Evolutionary conservation across 2,888 invertebrate genomes (phyloP).

Genomic region (Pammene fasciana): DNA sequence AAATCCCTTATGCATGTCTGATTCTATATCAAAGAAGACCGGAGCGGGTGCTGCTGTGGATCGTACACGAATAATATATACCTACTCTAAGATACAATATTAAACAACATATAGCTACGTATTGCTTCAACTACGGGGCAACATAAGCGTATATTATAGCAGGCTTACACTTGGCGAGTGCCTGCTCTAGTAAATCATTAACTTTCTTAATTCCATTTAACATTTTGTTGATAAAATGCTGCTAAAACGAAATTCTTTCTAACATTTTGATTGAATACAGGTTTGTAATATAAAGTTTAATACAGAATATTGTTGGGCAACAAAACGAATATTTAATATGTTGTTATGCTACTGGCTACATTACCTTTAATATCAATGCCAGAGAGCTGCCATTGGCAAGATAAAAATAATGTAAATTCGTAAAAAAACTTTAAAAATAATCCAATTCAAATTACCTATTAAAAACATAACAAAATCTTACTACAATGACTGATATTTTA

Average conservation of each 20-base stretch:
- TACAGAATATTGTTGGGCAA: not conserved
- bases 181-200: not conserved
- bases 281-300: not conserved
- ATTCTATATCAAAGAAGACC: too few relatives aligned
- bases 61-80: conserved; percentile 5
- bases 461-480: conserved; percentile 8
- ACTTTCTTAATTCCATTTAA: not conserved
- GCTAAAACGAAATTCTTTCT: too few relatives aligned
- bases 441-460: not conserved
- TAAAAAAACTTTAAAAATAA: not conserved
- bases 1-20: too few relatives aligned
- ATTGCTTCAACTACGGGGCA: conserved; percentile 11
- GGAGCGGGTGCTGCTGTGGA: not conserved
- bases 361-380: conserved; percentile 1
- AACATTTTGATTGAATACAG: not conserved
- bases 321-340: not conserved
- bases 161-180: conserved; percentile 1
- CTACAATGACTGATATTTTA: conserved; percentile 26
- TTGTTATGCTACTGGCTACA: not conserved
- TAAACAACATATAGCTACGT: conserved; percentile 23
- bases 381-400: conserved; percentile 55
- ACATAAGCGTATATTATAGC: conserved; percentile 3
- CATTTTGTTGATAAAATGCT: too few relatives aligned
- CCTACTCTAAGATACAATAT: conserved; percentile 7
- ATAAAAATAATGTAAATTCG: too few relatives aligned